Conservation (phyloP, 2,888 invertebrate genomes). For the Eupithecia pulchellata region DNA sequence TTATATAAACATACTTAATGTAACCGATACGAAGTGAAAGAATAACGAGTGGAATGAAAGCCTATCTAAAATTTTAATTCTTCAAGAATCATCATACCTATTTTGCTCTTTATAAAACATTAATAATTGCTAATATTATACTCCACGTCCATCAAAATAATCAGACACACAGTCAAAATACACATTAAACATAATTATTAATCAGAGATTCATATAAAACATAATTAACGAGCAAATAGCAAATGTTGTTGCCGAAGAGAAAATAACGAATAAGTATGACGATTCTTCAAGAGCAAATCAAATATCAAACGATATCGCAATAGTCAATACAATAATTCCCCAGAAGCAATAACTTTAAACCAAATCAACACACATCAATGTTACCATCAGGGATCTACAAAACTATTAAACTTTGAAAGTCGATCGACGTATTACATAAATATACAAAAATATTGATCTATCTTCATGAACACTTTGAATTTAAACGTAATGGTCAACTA, state of each 20-base stretch:
- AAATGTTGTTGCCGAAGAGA: not conserved
- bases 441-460: conserved; percentile 83
- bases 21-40: conserved; percentile 65
- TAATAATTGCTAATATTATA: not conserved
- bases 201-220: conserved; percentile 49
- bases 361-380: conserved; percentile 33
- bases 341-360: conserved; percentile 14
- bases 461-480: conserved; percentile 83
- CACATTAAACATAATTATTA: conserved; percentile 24
- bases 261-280: conserved; percentile 20
- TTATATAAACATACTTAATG: conserved; percentile 52
- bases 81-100: conserved; percentile 39
- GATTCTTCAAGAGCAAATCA: conserved; percentile 35
- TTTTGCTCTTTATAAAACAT: not conserved
- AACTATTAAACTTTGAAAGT: conserved; percentile 65
- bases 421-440: conserved; percentile 51
- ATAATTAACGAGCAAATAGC: not conserved
- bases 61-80: conserved; percentile 31
- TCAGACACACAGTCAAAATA: not conserved
- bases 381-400: conserved; percentile 52
- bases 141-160: not conserved
- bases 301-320: conserved; percentile 17
- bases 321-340: conserved; percentile 10
- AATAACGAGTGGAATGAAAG: conserved; percentile 78
- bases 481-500: conserved; percentile 76